Evolutionary conservation across 2,797 vertebrate species (phyloP), one percentile per base, ranked within the genome.

Genomic region (Ambastaia sidthimunki): DNA sequence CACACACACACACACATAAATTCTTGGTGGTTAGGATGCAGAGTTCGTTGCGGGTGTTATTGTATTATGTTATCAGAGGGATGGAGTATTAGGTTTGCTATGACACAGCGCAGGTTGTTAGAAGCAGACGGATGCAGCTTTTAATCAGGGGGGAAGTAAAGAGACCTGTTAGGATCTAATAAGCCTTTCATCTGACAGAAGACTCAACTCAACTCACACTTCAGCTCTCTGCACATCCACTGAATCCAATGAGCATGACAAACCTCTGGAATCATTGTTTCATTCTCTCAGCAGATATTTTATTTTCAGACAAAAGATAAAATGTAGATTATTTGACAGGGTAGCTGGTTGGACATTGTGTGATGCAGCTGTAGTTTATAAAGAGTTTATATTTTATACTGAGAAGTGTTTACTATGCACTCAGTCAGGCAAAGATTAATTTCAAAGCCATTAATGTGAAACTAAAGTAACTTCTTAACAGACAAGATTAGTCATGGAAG

Each of bases 101-200:
- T 47, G 71, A 28, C 37, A 68, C 23, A 66, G 15, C 55, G 76
- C 79, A 69, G 48, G 71, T 76, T 79, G 71, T 44, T 34, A 86
- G 85, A 87, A 73, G 71, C 89, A 83, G 82, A 87, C 85, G 80
- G 83, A 89, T 87, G 82, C 85, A 83, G 87, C 80, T 86, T 91
- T 94, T 91, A 93, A 93, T 93, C 91, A 90, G 78, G 86, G 88
- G 54, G 86, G 92, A 91, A 93, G 90, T 91, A 89, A 91, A 89
- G 88, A 92, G 83, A 89, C 57, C 90, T 87, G 91, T 90, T 92
- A 92, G 82, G 90, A 90, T 85, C 87, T 91, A 93, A 93, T 90
- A 87, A 91, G 89, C 87, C 67, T 87, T 90, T 92, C 92, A 92
- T 92, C 89, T 93, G 91, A 91, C 90, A 90, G 89, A 84, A 80